Base-by-base conservation (phyloP, 2,113 vertebrate genomes). In the Percina caprodes region DNA sequence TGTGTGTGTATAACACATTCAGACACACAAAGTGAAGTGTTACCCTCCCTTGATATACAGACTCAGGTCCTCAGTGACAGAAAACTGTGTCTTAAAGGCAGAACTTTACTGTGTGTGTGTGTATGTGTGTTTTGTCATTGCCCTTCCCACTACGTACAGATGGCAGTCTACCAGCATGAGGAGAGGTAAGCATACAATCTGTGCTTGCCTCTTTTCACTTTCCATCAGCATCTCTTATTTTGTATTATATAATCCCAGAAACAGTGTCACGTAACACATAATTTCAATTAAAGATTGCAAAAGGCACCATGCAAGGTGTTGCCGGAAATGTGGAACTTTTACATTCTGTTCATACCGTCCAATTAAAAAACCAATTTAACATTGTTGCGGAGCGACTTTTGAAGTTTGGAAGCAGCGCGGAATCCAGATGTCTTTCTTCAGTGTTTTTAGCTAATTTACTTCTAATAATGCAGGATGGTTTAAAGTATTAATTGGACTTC, bases 11-110 rank as follows among this genome's bases (percentile, higher is more conserved):
- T 60, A 42, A 12, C 4, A 52, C 18, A 23, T 6, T 52, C 18
- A 23, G 6, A 3, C 8, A 49, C 51, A 39, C 45, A n/a, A n/a
- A 80, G 60, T 35, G 11, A 56, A 70, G 26, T 55, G 79, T 65
- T 56, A 61, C 55, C 42, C 60, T 73, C 39, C 11, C 35, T 74
- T 74, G 62, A 83, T 74, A 74, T 24, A 30, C 19, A 77, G 42
- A 39, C 49, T 65, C 58, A 30, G 54, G 72, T 62, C 76, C 73
- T 77, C 67, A 16, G 86, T 61, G 79, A 72, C 79, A 75, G 18
- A 14, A 75, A 70, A 52, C 70, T 18, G 78, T 11, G 39, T 68
- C 74, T 83, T 33, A 73, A 78, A 69, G 67, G 60, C 46, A 21
- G 26, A 59, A 55, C 42, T 19, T 56, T 23, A 30, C n/a, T 8